These are phyloP conservation scores for Tetropium fuscum DNA, from an alignment of 2,888 invertebrate genomes.

Conservation along the genomic window DNA sequence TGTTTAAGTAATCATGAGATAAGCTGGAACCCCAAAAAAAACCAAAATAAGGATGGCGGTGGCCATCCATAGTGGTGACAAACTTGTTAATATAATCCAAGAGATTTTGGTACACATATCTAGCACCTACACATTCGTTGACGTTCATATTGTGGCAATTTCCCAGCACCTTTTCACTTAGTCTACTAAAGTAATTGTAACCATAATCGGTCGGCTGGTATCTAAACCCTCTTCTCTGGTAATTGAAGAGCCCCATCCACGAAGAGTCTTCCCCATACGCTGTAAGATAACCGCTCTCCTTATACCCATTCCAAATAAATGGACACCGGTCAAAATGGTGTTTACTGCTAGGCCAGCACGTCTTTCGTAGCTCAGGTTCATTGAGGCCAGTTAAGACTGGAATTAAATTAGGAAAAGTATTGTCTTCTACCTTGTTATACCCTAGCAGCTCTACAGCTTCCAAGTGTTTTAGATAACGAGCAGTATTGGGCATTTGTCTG, in stretches of 20 bases:
- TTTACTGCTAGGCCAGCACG: conserved; percentile 70
- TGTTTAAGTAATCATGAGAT: conserved; percentile 87
- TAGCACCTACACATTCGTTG: conserved; percentile 77
- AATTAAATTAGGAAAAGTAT: conserved; percentile 91
- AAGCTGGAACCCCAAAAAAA: conserved; percentile 88
- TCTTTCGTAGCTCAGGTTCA: conserved; percentile 73
- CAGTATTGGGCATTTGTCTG: conserved; percentile 84
- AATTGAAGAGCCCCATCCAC: conserved; percentile 84
- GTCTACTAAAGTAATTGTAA: conserved; percentile 78
- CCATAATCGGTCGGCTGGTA: conserved; percentile 89
- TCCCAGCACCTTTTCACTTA: conserved; percentile 76
- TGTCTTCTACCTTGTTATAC: conserved; percentile 94
- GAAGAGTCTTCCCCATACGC: conserved; percentile 88
- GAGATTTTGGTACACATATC: conserved; percentile 77
- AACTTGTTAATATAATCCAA: conserved; percentile 79
- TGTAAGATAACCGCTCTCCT: conserved; percentile 79
- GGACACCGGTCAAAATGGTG: conserved; percentile 82
- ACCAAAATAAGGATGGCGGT: conserved; percentile 76
- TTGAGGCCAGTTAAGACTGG: conserved; percentile 82
- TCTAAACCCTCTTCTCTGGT: conserved; percentile 80
- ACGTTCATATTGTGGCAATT: conserved; percentile 75
- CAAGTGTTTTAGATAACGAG: conserved; percentile 70
- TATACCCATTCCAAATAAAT: conserved; percentile 87
- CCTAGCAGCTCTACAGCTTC: conserved; percentile 84
- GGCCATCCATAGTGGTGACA: conserved; percentile 70